These are phyloP conservation scores for Rhizoglyphus robini DNA, from an alignment of 1,140 invertebrate genomes.

Conservation along the genomic window DNA sequence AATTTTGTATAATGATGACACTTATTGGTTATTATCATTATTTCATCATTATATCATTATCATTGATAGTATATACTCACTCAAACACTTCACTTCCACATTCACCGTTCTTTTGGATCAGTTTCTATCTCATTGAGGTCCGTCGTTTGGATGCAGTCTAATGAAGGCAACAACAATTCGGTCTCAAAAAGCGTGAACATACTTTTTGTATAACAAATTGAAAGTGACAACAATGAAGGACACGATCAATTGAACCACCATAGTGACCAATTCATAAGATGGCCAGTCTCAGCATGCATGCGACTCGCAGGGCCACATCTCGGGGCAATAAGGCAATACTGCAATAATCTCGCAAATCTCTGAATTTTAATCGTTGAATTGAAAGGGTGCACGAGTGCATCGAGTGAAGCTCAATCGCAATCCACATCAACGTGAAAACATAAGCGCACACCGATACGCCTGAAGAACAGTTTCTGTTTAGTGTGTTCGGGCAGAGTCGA, in stretches of 20 bases:
- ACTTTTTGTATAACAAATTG: slow-evolving; percentile 86
- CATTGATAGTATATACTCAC: too few species aligned
- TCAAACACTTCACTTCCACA: too few species aligned
- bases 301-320: slow-evolving; percentile 67
- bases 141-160: neutral
- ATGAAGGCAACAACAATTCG: slow-evolving; percentile 38
- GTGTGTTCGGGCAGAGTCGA: neutral
- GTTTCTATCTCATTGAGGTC: neutral
- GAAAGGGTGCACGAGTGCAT: slow-evolving; percentile 94
- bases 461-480: slow-evolving; percentile 40
- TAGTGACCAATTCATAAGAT: slow-evolving; percentile 69
- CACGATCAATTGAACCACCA: slow-evolving; percentile 79
- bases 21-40: too few species aligned
- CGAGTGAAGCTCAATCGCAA: slow-evolving; percentile 88
- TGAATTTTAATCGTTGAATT: slow-evolving; percentile 71
- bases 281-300: too few species aligned
- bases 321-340: slow-evolving; percentile 83
- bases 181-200: slow-evolving; percentile 65
- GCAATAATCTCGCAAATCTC: slow-evolving; percentile 66
- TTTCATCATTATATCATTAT: too few species aligned
- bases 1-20: too few species aligned
- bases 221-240: slow-evolving; percentile 86
- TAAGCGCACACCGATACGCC: slow-evolving; percentile 91
- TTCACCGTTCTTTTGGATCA: neutral
- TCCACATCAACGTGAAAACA: slow-evolving; percentile 84